Evolutionary conservation across 92 coral and sea anemone species (phyloP), one percentile per base, ranked within the genome.

Genomic region (Umimayanthus kanabou): DNA sequence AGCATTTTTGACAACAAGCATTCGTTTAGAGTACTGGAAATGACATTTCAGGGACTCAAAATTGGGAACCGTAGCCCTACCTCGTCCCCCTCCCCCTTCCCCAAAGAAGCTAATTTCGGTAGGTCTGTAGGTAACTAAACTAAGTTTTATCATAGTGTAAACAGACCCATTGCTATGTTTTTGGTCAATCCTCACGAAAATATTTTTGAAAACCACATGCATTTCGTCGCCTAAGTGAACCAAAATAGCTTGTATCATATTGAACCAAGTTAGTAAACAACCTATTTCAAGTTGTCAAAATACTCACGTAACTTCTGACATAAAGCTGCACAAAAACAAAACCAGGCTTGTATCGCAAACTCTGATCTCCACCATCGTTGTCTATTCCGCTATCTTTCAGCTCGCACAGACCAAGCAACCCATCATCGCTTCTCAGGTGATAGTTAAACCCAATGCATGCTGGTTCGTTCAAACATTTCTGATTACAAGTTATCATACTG

Each of bases 401-500:
- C 64, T 79, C 82, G 20, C 82, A 79, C n/a, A 49, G 66, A 11
- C 82, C 82, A 26, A 2, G 7, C 43, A 25, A 28, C 16, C 42
- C 70, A 45, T 49, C 43, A 33, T 28, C 23, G 13, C 58, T 79
- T 6, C 45, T 79, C 82, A 79, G 66, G 33, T 79, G 82, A n/a
- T 79, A 79, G 69, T 79, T 79, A 64, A 79, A 79, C 26, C 67
- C 55, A 25, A 7, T 5, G 13, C 82, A 79, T 10, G 8, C 20
- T 53, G 42, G 42, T 49, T 79, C 29, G 22, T 50, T 53, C 55
- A 77, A 77, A 77, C 81, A 77, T 8, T 77, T 47, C 33, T 77
- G 81, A 23, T 47, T 77, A 53, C 81, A 77, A 13, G 16, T 42
- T 23, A 77, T 77, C 81, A 77, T 77, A 45, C 82, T 79, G 2